Conservation (phyloP, 2,888 invertebrate species). For the Melipona bicolor region DNA sequence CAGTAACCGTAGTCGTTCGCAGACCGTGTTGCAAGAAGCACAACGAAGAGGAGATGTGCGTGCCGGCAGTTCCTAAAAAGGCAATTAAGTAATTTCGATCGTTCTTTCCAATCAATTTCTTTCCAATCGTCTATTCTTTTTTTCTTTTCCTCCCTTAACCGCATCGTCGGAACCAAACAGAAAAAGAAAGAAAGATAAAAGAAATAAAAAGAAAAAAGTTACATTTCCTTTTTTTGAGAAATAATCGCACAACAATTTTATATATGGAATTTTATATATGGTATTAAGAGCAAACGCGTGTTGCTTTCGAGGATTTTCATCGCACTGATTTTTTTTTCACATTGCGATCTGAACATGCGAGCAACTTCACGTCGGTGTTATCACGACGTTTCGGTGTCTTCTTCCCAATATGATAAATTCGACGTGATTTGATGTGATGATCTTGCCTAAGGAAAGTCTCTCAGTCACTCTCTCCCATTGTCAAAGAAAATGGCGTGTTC, state of each 20-base stretch:
- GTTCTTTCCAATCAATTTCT: neutral
- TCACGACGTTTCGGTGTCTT: neutral
- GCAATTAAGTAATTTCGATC: slow-evolving; percentile 68
- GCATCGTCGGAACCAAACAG: neutral
- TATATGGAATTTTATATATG: neutral
- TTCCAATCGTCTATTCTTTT: neutral
- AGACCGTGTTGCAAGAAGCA: slow-evolving; percentile 73
- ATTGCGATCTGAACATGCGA: neutral
- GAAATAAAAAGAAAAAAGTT: too few species aligned
- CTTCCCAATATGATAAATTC: neutral
- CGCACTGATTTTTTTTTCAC: neutral
- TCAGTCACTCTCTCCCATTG: neutral
- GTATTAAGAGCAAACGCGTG: neutral
- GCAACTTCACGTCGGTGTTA: neutral
- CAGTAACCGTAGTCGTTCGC: slow-evolving; percentile 72
- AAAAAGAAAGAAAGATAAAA: neutral
- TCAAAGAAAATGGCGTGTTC: neutral
- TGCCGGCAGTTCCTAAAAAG: slow-evolving; percentile 72
- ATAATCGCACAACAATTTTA: neutral
- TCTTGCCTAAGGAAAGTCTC: neutral
- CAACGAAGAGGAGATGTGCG: slow-evolving; percentile 72
- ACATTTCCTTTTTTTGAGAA: neutral
- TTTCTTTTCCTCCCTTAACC: neutral
- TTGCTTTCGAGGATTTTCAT: neutral
- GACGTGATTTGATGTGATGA: neutral